Evolutionary conservation across 1,140 invertebrate genomes (phyloP).

Genomic region (Apocrypta bakeri): DNA sequence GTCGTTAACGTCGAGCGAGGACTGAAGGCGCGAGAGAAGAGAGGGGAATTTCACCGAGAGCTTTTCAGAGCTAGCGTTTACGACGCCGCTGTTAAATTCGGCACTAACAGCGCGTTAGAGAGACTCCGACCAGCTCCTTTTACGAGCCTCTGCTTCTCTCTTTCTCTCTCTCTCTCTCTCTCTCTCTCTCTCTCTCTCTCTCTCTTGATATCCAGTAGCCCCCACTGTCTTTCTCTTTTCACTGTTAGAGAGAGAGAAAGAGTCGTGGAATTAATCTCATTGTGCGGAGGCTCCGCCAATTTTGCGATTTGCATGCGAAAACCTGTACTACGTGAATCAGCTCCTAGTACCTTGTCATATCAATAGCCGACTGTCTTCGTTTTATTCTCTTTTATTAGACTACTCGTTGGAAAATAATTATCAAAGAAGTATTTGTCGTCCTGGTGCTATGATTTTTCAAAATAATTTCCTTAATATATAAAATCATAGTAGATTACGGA

Average conservation of each 20-base stretch:
- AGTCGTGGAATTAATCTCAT: slow-evolving; percentile 30
- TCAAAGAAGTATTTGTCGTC: no score
- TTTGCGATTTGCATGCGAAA: slow-evolving; percentile 28
- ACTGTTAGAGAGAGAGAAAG: background rate
- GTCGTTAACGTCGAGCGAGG: slow-evolving; percentile 34
- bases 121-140: slow-evolving; percentile 54
- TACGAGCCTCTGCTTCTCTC: slow-evolving; percentile 44
- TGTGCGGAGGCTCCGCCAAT: background rate
- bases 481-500: no score
- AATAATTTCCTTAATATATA: no score
- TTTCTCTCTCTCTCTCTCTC: background rate
- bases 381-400: background rate
- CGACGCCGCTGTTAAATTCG: slow-evolving; percentile 56
- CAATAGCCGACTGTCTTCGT: background rate
- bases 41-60: slow-evolving; percentile 38
- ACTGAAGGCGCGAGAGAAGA: background rate
- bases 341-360: background rate
- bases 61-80: slow-evolving; percentile 51
- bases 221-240: background rate
- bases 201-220: slow-evolving; percentile 1
- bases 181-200: background rate
- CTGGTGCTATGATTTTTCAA: background rate
- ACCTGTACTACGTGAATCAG: background rate
- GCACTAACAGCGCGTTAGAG: slow-evolving; percentile 56
- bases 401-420: no score